Conservation (phyloP, 2,113 vertebrate species). For the Nestor notabilis region DNA sequence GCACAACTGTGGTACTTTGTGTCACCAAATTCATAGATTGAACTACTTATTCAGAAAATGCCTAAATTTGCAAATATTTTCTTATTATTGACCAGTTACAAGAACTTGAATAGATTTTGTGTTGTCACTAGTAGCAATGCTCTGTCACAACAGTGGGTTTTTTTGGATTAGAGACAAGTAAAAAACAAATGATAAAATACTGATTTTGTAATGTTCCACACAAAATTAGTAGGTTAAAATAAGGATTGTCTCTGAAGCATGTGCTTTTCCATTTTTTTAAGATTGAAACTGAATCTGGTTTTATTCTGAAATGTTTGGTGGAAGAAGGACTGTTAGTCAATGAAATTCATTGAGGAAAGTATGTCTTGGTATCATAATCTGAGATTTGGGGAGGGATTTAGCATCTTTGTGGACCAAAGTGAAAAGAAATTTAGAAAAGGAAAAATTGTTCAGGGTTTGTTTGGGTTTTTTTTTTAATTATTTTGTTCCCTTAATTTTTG, state of each 20-base stretch:
- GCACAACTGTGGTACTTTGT: background rate
- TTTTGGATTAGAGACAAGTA: fast-evolving
- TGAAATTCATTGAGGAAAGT: background rate
- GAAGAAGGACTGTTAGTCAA: background rate
- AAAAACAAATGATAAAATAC: background rate
- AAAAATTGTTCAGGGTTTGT: background rate
- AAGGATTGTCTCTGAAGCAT: background rate
- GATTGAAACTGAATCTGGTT: background rate
- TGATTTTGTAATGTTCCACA: background rate
- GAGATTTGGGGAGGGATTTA: background rate
- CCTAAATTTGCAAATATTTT: background rate
- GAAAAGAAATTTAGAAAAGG: background rate
- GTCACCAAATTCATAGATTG: background rate
- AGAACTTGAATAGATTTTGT: background rate
- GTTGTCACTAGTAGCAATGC: background rate
- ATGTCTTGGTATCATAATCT: background rate
- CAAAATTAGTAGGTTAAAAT: background rate
- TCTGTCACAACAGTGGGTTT: background rate
- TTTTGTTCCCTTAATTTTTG: background rate
- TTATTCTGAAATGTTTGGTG: background rate
- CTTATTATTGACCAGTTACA: background rate
- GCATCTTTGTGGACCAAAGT: background rate
- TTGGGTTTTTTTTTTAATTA: too few relatives aligned
- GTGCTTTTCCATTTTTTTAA: background rate
- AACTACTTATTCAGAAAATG: background rate